These are phyloP conservation scores for Orthosia gracilis DNA, from an alignment of 2,888 invertebrate genomes.

Conservation along the genomic window DNA sequence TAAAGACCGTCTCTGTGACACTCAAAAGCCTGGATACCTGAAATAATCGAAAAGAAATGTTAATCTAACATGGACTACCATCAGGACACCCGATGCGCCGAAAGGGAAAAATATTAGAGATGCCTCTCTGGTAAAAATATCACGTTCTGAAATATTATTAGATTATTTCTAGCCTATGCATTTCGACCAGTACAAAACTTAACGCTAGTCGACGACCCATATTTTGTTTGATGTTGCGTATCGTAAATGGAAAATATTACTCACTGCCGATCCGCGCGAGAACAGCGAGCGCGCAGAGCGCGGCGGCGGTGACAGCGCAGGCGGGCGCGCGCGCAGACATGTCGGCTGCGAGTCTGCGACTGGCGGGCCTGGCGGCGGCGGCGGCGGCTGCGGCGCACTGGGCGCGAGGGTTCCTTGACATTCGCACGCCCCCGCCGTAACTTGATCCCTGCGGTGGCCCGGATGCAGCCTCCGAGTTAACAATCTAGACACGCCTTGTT, in stretches of 20 bases:
- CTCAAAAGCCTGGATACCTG: constrained; percentile 77
- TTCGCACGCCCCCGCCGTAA: constrained; percentile 86
- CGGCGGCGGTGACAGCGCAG: constrained; percentile 52
- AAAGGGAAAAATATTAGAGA: not conserved
- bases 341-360: constrained; percentile 85
- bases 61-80: not conserved
- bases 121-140: not conserved
- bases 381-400: constrained; percentile 50
- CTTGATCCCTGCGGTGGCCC: constrained; percentile 87
- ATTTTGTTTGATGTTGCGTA: not conserved
- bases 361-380: constrained; percentile 59
- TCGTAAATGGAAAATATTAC: constrained; percentile 61
- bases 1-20: constrained; percentile 85
- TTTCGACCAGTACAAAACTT: not conserved
- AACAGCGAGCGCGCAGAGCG: constrained; percentile 64
- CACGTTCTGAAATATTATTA: not conserved
- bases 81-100: not conserved
- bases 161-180: not conserved
- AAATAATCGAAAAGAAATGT: constrained; percentile 55
- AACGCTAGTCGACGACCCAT: not conserved
- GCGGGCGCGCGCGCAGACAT: constrained; percentile 86
- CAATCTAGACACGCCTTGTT: constrained; percentile 87
- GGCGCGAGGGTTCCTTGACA: constrained; percentile 88
- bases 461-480: constrained; percentile 89
- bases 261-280: constrained; percentile 77